These are phyloP conservation scores for Catocala sponsa DNA, from an alignment of 2,888 invertebrate genomes.

Conservation along the genomic window DNA sequence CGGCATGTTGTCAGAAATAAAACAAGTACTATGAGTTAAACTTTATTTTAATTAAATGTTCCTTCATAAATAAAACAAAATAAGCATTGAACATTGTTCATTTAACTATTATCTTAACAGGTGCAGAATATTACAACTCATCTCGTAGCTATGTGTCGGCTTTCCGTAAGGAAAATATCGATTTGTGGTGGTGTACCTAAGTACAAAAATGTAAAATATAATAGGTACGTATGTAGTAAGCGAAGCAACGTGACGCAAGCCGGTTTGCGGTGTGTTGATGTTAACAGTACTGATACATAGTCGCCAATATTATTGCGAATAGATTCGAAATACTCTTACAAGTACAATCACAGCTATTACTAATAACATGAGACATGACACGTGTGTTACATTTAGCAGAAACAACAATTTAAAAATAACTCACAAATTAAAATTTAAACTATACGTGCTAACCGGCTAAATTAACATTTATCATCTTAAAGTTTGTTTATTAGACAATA, in stretches of 20 bases:
- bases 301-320: slow-evolving; percentile 16
- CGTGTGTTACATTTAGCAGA: slow-evolving; percentile 6
- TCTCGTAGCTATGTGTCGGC: slow-evolving; percentile 55
- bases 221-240: slow-evolving; percentile 28
- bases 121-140: slow-evolving; percentile 47
- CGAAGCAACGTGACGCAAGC: slow-evolving; percentile 24
- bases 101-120: slow-evolving; percentile 63
- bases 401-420: slow-evolving; percentile 9
- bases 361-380: slow-evolving; percentile 10
- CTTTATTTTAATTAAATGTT: slow-evolving; percentile 70
- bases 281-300: neutral
- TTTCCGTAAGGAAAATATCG: slow-evolving; percentile 23
- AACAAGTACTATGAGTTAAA: slow-evolving; percentile 52
- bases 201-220: slow-evolving; percentile 19
- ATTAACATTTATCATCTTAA: slow-evolving; percentile 10
- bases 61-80: slow-evolving; percentile 79
- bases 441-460: slow-evolving; percentile 7
- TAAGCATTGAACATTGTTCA: slow-evolving; percentile 74
- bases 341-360: slow-evolving; percentile 19
- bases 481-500: slow-evolving; percentile 21
- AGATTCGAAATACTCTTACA: slow-evolving; percentile 23
- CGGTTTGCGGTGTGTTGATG: slow-evolving; percentile 14
- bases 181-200: slow-evolving; percentile 23
- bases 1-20: slow-evolving; percentile 38
- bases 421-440: slow-evolving; percentile 1